Evolutionary conservation across 2,113 vertebrate genomes (phyloP).

Genomic region (Malurus cyaneus): DNA sequence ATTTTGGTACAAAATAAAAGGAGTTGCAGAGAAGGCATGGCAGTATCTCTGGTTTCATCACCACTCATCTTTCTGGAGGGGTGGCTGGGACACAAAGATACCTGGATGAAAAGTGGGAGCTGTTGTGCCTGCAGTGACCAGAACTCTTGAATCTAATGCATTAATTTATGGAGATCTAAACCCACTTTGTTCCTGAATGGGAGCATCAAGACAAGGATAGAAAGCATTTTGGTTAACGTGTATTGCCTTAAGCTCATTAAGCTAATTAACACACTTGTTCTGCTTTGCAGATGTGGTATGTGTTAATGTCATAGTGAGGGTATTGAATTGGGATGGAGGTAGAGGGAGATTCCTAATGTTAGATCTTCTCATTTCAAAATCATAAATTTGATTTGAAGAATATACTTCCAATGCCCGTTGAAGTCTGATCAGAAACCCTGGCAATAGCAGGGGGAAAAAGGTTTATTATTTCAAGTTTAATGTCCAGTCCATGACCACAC

Average conservation of each 20-base stretch:
- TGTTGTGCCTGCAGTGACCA: background rate
- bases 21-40: background rate
- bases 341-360: background rate
- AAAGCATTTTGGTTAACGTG: background rate
- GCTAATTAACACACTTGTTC: background rate
- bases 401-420: background rate
- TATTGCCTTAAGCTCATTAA: background rate
- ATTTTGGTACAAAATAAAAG: background rate
- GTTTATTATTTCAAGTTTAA: background rate
- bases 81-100: background rate
- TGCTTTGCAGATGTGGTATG: background rate
- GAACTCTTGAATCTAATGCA: background rate
- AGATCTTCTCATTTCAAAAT: background rate
- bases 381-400: background rate
- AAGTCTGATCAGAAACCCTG: background rate
- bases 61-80: background rate
- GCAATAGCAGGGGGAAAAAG: accelerated
- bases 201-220: background rate
- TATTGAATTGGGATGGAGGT: background rate
- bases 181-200: background rate
- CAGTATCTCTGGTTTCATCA: background rate
- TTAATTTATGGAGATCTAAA: background rate
- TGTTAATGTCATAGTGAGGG: background rate
- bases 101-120: background rate
- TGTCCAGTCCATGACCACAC: background rate